Percentiles rank a stretch among this genome's conserved stretches.
These are phyloP conservation scores for Lethrus apterus DNA, from an alignment of 1,140 invertebrate species.

Conservation along the genomic window DNA sequence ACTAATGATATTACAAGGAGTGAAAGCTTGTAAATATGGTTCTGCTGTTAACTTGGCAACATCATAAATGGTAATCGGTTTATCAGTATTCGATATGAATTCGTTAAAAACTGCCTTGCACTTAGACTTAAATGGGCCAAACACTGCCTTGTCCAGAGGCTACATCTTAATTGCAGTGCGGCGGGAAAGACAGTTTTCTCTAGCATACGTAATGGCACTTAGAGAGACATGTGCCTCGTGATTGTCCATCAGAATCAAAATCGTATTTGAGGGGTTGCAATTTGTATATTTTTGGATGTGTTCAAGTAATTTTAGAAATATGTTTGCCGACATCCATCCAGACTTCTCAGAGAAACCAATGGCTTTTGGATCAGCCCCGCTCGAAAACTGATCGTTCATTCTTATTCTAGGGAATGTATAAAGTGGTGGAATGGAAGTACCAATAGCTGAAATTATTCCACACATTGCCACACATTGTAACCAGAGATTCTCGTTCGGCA, in stretches of 20 bases:
- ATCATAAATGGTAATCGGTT: constrained; percentile 34
- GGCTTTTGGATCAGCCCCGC: constrained; percentile 27
- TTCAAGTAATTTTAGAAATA: constrained; percentile 15
- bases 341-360: constrained; percentile 18
- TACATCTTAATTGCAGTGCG: constrained; percentile 41
- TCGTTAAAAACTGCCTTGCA: constrained; percentile 40
- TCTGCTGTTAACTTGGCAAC: constrained; percentile 23
- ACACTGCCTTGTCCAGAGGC: constrained; percentile 37
- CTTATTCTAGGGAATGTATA: constrained; percentile 36
- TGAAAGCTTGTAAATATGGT: constrained; percentile 23
- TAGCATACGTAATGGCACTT: constrained; percentile 28
- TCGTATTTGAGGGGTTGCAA: neutral
- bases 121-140: constrained; percentile 33
- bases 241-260: constrained; percentile 21
- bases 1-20: constrained; percentile 23
- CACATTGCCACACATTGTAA: constrained; percentile 31
- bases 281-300: constrained; percentile 7
- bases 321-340: constrained; percentile 9
- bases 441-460: constrained; percentile 33
- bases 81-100: constrained; percentile 30
- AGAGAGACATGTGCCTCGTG: constrained; percentile 21
- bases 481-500: constrained; percentile 37
- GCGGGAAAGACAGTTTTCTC: constrained; percentile 35
- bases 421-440: constrained; percentile 32
- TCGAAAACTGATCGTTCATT: constrained; percentile 31